Conservation (phyloP, 2,888 invertebrate species). For the Boloria selene region DNA sequence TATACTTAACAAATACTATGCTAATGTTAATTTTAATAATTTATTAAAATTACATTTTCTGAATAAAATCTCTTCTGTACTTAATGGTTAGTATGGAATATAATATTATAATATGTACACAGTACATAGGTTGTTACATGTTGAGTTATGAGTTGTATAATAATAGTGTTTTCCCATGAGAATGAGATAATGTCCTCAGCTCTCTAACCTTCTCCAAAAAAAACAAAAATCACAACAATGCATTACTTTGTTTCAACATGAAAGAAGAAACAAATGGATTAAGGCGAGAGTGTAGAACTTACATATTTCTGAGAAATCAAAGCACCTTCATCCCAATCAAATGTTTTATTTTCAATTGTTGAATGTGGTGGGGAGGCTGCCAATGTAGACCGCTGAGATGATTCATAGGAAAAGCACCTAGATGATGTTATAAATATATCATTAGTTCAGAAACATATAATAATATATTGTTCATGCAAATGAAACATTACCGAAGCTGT, state of each 20-base stretch:
- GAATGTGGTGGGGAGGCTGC: constrained; percentile 73
- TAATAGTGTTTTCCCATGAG: no score
- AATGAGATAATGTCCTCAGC: no score
- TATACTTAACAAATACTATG: no score
- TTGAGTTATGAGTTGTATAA: no score
- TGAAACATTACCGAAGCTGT: constrained; percentile 33
- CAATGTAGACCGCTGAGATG: constrained; percentile 82
- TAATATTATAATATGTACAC: no score
- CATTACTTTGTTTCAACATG: not conserved
- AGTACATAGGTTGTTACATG: no score
- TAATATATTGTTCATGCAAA: constrained; percentile 37
- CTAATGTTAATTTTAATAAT: no score
- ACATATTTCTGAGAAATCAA: constrained; percentile 71
- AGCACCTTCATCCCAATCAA: constrained; percentile 78
- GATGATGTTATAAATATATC: constrained; percentile 38
- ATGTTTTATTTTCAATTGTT: constrained; percentile 70
- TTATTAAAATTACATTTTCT: no score
- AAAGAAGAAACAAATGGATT: not conserved
- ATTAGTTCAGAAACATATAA: constrained; percentile 16
- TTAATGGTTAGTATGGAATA: no score
- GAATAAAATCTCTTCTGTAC: no score
- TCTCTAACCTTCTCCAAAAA: no score
- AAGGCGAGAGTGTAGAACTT: constrained; percentile 42
- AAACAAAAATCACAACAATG: no score
- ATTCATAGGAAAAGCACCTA: constrained; percentile 90